Evolutionary conservation across 2,888 invertebrate genomes (phyloP).

Genomic region (Sturmia bella): DNA sequence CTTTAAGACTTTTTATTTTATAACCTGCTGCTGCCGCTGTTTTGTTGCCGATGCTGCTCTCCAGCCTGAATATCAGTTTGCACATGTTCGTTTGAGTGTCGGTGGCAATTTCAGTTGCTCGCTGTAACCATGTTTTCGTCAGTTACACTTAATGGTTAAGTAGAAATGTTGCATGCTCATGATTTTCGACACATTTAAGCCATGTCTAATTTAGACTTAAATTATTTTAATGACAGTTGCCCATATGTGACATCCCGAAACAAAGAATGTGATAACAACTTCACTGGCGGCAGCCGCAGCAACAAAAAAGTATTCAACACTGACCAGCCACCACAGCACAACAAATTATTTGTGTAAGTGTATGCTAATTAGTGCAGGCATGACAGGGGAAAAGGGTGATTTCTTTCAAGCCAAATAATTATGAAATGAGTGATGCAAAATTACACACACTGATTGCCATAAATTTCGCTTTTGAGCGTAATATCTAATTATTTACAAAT

Average conservation of each 20-base stretch:
- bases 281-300: constrained; percentile 38
- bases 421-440: too few species aligned
- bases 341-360: constrained; percentile 9
- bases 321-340: not conserved
- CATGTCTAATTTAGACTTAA: constrained; percentile 70
- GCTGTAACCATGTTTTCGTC: constrained; percentile 66
- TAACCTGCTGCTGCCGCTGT: constrained; percentile 60
- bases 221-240: constrained; percentile 70
- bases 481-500: too few species aligned
- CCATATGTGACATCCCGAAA: constrained; percentile 67
- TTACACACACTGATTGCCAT: too few species aligned
- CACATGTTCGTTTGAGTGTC: constrained; percentile 26
- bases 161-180: constrained; percentile 69
- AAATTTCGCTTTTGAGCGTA: too few species aligned
- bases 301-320: constrained; percentile 37
- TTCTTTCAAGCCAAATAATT: not conserved
- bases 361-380: not conserved
- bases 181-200: constrained; percentile 70
- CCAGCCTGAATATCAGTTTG: constrained; percentile 11
- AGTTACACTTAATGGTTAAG: constrained; percentile 69
- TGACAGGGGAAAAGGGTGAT: not conserved
- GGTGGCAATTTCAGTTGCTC: constrained; percentile 60
- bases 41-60: constrained; percentile 33
- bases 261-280: constrained; percentile 56
- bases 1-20: constrained; percentile 47